Evolutionary conservation across 1,140 invertebrate genomes (phyloP), one percentile per base, ranked within the genome.

Genomic region (Dysdera silvatica): DNA sequence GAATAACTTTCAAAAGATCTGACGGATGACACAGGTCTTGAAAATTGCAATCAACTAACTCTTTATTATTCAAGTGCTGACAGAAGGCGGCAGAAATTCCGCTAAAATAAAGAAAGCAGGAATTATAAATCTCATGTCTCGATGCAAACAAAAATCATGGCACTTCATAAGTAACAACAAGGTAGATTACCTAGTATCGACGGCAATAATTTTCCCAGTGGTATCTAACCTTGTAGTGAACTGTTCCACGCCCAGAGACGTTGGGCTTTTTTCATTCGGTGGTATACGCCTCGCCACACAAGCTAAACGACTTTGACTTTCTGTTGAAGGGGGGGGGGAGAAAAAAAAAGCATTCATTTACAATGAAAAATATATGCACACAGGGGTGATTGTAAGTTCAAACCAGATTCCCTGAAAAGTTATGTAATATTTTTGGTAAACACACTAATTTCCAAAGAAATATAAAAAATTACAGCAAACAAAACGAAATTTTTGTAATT

Each of bases 211-310:
- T 76, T 86, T 90, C 55, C 89, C 90, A 70, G 83, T 82, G 62
- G 82, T 80, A 78, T 95, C 89, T 72, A 95, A 81, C 80, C 90
- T 90, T 73, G 94, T 89, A 71, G 90, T 91, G 77, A 96, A 93
- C 76, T 93, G 89, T 76, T 93, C 88, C 69, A 89, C 80, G 75
- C 73, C 70, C 73, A 74, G 53, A 23, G 26, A 29, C 10, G 14
- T 33, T 23, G 48, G 45, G 45, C 84, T 83, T 72, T 91, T 88
- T 74, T 95, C 91, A 71, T 84, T 86, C 67, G 84, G 81, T 66
- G 87, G 84, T 69, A 93, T 86, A 73, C 91, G 81, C 71, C 89
- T 81, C 73, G 85, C 87, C 48, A 89, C 84, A 80, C 89, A 92
- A 79, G 91, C 82, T 64, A 89, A 78, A 74, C 83, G 83, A 65